Evolutionary conservation across 2,797 vertebrate genomes (phyloP).

Genomic region (Taeniopygia guttata): DNA sequence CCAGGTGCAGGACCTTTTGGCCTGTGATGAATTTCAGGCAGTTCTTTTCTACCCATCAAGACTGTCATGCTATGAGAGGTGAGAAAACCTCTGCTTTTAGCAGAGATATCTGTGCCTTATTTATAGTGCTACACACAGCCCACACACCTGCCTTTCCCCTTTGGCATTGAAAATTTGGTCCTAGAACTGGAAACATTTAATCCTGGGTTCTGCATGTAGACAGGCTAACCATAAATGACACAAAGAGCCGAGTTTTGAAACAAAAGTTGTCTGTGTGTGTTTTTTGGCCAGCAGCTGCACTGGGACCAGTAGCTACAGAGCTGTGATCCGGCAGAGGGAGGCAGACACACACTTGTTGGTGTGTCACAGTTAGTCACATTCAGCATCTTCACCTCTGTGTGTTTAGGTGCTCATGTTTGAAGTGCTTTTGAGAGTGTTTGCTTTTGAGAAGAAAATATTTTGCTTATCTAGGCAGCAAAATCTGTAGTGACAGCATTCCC

Average conservation of each 20-base stretch:
- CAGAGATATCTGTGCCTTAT: rapidly evolving
- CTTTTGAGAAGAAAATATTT: not conserved
- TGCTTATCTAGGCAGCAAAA: not conserved
- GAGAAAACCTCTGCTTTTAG: not conserved
- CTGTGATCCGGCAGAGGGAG: constrained; percentile 48
- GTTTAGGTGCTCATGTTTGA: not conserved
- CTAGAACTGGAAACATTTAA: not conserved
- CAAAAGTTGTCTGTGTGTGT: not conserved
- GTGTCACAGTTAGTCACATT: not conserved
- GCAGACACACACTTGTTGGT: not conserved
- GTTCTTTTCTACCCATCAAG: not conserved
- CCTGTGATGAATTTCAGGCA: not conserved
- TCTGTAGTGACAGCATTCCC: not conserved
- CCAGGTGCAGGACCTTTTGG: not conserved
- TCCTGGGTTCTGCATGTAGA: not conserved
- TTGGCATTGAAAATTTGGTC: not conserved
- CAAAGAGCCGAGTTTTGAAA: not conserved
- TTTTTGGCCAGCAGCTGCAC: not conserved
- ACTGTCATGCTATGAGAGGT: rapidly evolving
- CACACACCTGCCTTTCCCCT: not conserved
- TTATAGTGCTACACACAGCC: too few relatives aligned
- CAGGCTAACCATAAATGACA: not conserved
- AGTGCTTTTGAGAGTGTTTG: not conserved
- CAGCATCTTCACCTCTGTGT: not conserved
- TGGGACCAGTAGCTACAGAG: not conserved